Base-by-base conservation (phyloP, 2,888 invertebrate species). In the Atherix ibis region DNA sequence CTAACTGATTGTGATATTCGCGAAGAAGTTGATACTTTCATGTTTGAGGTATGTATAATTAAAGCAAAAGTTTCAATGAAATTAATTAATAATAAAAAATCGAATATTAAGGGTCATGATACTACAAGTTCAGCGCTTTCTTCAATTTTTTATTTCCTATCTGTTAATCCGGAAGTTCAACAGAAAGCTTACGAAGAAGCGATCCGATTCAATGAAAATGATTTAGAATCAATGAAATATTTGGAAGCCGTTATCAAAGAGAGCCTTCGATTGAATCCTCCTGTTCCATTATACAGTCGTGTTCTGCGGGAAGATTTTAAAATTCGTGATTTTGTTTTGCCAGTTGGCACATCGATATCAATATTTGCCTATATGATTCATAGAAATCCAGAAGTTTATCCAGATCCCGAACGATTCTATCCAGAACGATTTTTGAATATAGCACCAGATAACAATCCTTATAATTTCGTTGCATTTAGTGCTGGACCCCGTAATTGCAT, bases 191-290 rank as follows among this genome's bases (percentile, higher is more conserved):
- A 51, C 35, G 52, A 62, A 40, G 67, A 67, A 50, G 48, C 60
- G 2, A 28, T 54, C 2, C 43, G 55, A 5, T 42, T 58, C 24
- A 55, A 62, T 34, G 58, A 56, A 1, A 42, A 49, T 19, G 57
- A 56, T 38, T 56, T 55, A 30, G 58, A 55, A 12, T 24, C 50
- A 1, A 56, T 67, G 48, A 62, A 62, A 15, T 71, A 70, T 48
- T 50, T 71, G 37, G 71, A 71, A 43, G 61, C 67, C 27, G 66
- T 70, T 1, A 63, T 71, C 24, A 71, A 71, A 44, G 72, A 72
- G 51, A 57, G 63, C 0, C 45, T 71, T n/a, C 56, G 71, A 32
- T 44, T 70, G 8, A 69, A 66, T 51, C 66, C 71, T 1, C 62
- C 67, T 9, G 68, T 64, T 12, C 68, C 71, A 2, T 48, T 59